A percentile compares a stretch with the other conserved stretches of the same genome.
phyloP scores from a whole-genome alignment of 2,888 invertebrate genomes.

The Pandemis heparana region DNA sequence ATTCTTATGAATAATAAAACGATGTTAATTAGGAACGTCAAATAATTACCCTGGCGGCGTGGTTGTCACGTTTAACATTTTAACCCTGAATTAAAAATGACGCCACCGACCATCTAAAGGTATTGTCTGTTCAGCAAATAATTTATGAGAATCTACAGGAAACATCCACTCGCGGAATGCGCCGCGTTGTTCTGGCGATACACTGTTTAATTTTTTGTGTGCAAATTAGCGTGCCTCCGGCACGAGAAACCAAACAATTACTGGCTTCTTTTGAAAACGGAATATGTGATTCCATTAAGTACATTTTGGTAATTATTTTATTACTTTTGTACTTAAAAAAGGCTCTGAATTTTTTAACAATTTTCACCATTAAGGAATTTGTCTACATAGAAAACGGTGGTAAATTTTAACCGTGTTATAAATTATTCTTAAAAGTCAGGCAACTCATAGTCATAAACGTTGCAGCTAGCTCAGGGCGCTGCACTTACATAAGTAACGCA shows the following conservation, averaged over 20 bases:
- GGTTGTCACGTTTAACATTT: background rate
- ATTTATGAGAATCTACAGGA: background rate
- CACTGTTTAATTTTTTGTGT: constrained; percentile 1
- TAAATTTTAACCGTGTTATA: background rate
- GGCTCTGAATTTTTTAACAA: too few species aligned
- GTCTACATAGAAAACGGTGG: too few species aligned
- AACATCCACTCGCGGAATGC: background rate
- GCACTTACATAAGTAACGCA: constrained; percentile 22
- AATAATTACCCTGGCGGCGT: background rate
- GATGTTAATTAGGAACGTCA: background rate
- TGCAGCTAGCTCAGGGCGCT: background rate
- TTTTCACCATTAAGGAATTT: too few species aligned
- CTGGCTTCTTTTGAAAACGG: constrained; percentile 6
- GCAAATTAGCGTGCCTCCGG: background rate
- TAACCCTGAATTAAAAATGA: background rate
- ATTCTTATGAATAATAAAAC: background rate
- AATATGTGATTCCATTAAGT: constrained; percentile 4
- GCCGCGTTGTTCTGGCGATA: background rate
- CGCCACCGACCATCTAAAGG: background rate
- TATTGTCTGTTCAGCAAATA: background rate
- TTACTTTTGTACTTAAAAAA: too few species aligned
- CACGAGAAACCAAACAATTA: constrained; percentile 1
- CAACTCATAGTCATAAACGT: background rate
- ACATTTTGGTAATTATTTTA: background rate
- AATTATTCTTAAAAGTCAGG: background rate